Conservation (phyloP, 2,888 invertebrate species). For the Phorcus lineatus region DNA sequence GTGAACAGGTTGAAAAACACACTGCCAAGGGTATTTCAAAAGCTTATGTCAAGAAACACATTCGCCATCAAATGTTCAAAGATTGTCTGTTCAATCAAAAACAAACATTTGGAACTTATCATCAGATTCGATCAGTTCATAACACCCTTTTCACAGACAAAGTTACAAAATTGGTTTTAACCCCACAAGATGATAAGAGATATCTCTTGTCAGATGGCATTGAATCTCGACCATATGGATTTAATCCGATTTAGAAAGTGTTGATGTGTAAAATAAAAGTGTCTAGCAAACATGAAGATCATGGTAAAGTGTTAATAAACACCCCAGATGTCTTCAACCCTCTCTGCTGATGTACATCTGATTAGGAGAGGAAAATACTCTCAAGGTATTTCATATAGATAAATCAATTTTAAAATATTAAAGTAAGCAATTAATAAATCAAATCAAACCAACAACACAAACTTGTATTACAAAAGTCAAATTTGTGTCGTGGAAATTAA, state of each 20-base stretch:
- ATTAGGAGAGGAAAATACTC: too few species aligned
- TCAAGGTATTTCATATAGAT: too few species aligned
- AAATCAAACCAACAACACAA: too few species aligned
- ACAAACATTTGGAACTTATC: neutral
- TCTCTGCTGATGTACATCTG: too few species aligned
- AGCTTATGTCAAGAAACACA: neutral
- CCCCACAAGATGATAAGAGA: neutral
- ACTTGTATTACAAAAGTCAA: too few species aligned
- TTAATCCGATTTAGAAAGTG: neutral
- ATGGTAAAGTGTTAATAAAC: too few species aligned
- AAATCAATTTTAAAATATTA: too few species aligned
- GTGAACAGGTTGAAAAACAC: neutral
- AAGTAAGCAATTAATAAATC: too few species aligned
- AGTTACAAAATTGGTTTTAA: neutral
- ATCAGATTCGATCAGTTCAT: neutral
- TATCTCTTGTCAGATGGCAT: neutral
- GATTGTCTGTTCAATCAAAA: neutral
- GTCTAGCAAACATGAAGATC: neutral
- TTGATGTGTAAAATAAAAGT: neutral
- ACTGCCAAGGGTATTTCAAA: neutral
- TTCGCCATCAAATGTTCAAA: neutral
- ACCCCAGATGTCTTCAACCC: too few species aligned
- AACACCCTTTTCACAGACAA: neutral
- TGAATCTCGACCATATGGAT: neutral
- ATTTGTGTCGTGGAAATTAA: too few species aligned